Conservation (phyloP, 2,888 invertebrate genomes). For the Drosophila diplacantha region DNA sequence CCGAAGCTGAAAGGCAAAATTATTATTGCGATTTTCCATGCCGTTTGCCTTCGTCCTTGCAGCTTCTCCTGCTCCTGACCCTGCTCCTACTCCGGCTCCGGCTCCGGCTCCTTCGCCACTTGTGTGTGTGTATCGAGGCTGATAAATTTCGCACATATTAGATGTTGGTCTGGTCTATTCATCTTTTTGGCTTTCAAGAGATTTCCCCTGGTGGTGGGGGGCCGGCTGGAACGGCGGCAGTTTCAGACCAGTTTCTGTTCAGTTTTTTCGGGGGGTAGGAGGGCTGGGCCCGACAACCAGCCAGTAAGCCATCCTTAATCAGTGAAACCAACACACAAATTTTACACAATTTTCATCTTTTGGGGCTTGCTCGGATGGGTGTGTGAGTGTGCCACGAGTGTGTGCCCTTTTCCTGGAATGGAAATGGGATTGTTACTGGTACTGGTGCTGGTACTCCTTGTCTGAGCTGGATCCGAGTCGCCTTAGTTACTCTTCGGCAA, state of each 20-base stretch:
- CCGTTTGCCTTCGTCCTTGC: conserved; percentile 53
- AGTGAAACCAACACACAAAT: conserved; percentile 68
- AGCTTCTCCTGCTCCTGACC: background rate
- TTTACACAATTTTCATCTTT: conserved; percentile 65
- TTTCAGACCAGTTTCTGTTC: conserved; percentile 1
- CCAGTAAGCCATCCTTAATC: conserved; percentile 65
- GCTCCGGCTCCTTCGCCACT: background rate
- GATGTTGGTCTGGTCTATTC: conserved; percentile 57
- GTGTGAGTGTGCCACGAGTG: conserved; percentile 14
- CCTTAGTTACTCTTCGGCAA: conserved; percentile 12
- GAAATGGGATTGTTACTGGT: conserved; percentile 7
- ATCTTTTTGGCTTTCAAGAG: conserved; percentile 59
- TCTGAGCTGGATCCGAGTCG: conserved; percentile 10
- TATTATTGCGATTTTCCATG: conserved; percentile 70
- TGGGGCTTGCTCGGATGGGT: conserved; percentile 56
- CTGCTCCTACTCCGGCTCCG: background rate
- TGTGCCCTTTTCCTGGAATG: conserved; percentile 37
- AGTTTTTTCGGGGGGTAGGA: conserved; percentile 1
- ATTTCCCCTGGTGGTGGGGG: conserved; percentile 45
- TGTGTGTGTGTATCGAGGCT: conserved; percentile 47
- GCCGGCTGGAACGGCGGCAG: background rate
- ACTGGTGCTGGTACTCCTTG: conserved; percentile 2
- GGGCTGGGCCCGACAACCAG: conserved; percentile 9
- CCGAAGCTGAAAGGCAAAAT: conserved; percentile 49
- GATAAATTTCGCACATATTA: conserved; percentile 66